A percentile compares a stretch with the other conserved stretches of the same genome.
Evolutionary conservation across 2,888 invertebrate species (phyloP).

Genomic region (Andrena marginata): DNA sequence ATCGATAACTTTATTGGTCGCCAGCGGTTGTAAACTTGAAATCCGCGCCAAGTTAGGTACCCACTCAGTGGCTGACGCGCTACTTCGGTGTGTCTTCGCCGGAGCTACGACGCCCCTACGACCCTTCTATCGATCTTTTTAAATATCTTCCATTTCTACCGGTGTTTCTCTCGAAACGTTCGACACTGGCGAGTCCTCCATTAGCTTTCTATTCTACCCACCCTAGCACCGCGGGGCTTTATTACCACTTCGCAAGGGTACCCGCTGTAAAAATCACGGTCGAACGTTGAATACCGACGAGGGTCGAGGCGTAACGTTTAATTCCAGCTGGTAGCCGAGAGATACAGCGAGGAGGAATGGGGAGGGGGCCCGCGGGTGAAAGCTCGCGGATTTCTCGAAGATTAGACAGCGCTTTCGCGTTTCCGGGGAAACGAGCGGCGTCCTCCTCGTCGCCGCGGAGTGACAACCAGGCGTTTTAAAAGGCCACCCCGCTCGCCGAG

Average conservation of each 20-base stretch:
- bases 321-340: slow-evolving; percentile 13
- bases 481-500: slow-evolving; percentile 73
- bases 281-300: slow-evolving; percentile 3
- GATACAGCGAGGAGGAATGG: background rate
- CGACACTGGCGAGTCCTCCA: background rate
- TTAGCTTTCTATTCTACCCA: background rate
- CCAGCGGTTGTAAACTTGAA: slow-evolving; percentile 65
- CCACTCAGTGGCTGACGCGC: background rate
- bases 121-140: background rate
- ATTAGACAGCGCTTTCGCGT: slow-evolving; percentile 41
- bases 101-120: background rate
- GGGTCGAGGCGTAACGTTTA: slow-evolving; percentile 29
- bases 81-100: background rate
- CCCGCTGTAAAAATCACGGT: background rate
- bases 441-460: slow-evolving; percentile 33
- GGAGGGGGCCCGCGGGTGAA: background rate
- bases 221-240: slow-evolving; percentile 15
- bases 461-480: slow-evolving; percentile 72
- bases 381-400: slow-evolving; percentile 48
- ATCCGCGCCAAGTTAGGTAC: slow-evolving; percentile 51
- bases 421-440: slow-evolving; percentile 16
- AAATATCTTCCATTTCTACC: background rate
- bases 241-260: slow-evolving; percentile 13
- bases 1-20: slow-evolving; percentile 66
- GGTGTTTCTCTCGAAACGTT: background rate